Percentiles rank a stretch among this genome's conserved stretches.
Evolutionary conservation across 92 coral and sea anemone species (phyloP).

Genomic region (Parazoanthus darwini): DNA sequence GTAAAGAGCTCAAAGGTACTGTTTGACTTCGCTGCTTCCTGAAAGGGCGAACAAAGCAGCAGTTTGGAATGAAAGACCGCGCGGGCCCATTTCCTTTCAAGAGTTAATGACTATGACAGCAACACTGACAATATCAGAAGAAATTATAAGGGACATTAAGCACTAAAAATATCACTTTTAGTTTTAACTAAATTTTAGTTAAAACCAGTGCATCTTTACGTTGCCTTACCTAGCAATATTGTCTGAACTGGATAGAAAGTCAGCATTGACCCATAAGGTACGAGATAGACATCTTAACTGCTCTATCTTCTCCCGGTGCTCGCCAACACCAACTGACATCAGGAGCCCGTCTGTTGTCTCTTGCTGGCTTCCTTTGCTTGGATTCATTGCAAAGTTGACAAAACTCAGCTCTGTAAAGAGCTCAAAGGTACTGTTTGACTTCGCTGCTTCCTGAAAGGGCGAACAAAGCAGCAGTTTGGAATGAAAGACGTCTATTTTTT

Average conservation of each 20-base stretch:
- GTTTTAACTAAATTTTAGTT: too few relatives aligned
- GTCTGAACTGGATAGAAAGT: conserved; percentile 50
- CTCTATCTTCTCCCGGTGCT: conserved; percentile 62
- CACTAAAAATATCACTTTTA: too few relatives aligned
- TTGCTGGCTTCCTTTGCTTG: neutral
- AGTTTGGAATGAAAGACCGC: neutral
- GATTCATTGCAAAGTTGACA: neutral
- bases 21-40: neutral
- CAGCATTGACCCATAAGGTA: conserved; percentile 77
- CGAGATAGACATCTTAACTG: conserved; percentile 57
- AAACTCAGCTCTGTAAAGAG: conserved; percentile 17
- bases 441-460: neutral
- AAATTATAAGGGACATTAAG: too few relatives aligned
- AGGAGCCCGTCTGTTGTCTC: conserved; percentile 47
- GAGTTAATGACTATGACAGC: too few relatives aligned
- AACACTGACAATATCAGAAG: too few relatives aligned
- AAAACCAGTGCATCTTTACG: neutral
- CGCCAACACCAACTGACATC: conserved; percentile 52
- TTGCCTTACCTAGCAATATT: conserved; percentile 51
- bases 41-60: neutral
- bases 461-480: neutral
- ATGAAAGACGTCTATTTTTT: neutral
- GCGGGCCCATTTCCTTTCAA: too few relatives aligned
- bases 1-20: conserved; percentile 11
- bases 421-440: neutral